These are phyloP conservation scores for Corvus cornix DNA, from an alignment of 2,113 vertebrate genomes.

Conservation along the genomic window DNA sequence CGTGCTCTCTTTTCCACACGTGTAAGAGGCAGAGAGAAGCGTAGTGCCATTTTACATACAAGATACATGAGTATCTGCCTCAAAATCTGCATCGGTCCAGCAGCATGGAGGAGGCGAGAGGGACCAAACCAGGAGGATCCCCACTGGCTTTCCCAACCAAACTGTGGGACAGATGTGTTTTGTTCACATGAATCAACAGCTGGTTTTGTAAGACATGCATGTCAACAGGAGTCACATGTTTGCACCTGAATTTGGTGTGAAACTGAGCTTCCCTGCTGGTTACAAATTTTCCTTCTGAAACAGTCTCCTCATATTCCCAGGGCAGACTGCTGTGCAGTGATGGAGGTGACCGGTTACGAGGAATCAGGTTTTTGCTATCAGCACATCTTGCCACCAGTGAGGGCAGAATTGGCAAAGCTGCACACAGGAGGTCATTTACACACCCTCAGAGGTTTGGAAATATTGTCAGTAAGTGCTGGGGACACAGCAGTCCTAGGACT, in stretches of 20 bases:
- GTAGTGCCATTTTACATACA: not conserved
- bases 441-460: not conserved
- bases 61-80: not conserved
- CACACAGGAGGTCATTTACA: not conserved
- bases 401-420: not conserved
- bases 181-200: not conserved
- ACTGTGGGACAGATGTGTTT: rapidly evolving
- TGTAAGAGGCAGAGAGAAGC: not conserved
- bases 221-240: not conserved
- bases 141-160: rapidly evolving
- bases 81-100: not conserved
- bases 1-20: rapidly evolving
- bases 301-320: not conserved
- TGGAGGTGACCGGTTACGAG: rapidly evolving
- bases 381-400: not conserved
- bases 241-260: not conserved
- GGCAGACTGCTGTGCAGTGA: not conserved
- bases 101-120: not conserved
- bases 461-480: not conserved
- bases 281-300: not conserved
- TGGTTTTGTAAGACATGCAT: not conserved
- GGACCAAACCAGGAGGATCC: not conserved
- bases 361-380: not conserved
- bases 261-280: not conserved
- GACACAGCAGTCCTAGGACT: not conserved